Base-by-base conservation (phyloP, 2,113 vertebrate species). In the Platysteira castanea region DNA sequence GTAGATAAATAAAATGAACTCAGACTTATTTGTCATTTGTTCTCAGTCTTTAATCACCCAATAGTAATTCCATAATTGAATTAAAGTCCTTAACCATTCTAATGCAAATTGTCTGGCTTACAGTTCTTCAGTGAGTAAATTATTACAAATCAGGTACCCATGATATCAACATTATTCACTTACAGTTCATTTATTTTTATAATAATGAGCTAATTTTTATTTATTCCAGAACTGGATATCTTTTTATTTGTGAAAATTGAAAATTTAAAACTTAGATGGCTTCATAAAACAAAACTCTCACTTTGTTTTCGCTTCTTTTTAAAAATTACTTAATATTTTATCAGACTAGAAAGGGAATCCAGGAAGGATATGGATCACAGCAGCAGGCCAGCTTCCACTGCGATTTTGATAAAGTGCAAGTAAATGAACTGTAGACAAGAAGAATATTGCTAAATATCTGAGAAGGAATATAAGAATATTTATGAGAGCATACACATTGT, bases 11-110 rank as follows among this genome's bases (percentile, higher is more conserved):
- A 89, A 86, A 83, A 84, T 22, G 4, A 84, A 95, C n/a, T 65
- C 77, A 60, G 70, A 27, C 44, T 82, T 83, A 86, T 91, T 90
- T 90, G 79, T 89, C 93, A 74, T 92, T 95, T 95, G 63, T 93
- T 91, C 75, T 71, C 73, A 33, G 65, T 83, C 87, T 92, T 97
- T 86, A 96, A 84, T 96, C 63, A 68, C 28, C 78, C 13, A 41
- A 47, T 49, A 89, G 86, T 95, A 95, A 94, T 91, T 97, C 69
- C 56, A 56, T 96, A 97, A 96, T 97, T 91, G 73, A 96, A 95
- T 96, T 93, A 84, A 95, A 82, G 42, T 92, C 77, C 95, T 96
- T 87, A 84, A 81, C 74, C 9, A 68, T 41, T 84, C 87, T 95
- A 87, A 97, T 82, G 63, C 73, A 81, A 89, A 93, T 83, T 23